Base-by-base conservation (phyloP, 2,797 vertebrate species). In the Channallabes apus region DNA sequence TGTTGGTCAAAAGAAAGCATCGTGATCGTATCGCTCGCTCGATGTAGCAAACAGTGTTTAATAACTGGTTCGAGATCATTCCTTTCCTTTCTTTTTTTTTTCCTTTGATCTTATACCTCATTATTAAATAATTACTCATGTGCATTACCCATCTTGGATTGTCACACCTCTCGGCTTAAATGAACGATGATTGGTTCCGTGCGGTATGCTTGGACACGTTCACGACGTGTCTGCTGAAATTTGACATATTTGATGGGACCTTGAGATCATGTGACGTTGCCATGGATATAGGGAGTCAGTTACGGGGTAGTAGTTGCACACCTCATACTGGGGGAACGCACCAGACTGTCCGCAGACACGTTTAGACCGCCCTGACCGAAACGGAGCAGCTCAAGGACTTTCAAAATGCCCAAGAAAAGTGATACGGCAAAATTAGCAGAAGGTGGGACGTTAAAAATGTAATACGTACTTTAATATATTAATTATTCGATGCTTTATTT, bases 381-480 rank as follows among this genome's bases (percentile, higher is more conserved):
- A 82, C 56, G 38, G 80, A 82, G 71, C n/a, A 76, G 77, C 67
- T 83, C 38, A 71, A 75, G 27, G 51, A 27, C 77, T 32, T 73
- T 75, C 59, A 87, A 88, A 91, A 99, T 99, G 97, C 96, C 95
- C 46, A 95, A 95, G 91, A 97, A 96, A 93, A 93, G 83, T 67
- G 91, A 94, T 9, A 51, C 91, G 82, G 91, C 92, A 83, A 91
- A 91, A 71, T 82, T 94, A 88, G 95, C 97, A 18, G 94, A 97
- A 85, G 97, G 98, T 99, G 91, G 94, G 97, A 56, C 17, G 35
- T 67, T 73, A 18, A 14, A 61, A 38, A 71, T 82, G 20, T 51
- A 17, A 29, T 17, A 24, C 18, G 67, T 35, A 32, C 29, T 72
- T 61, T 27, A 3, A 5, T 29, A 14, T 32, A 3, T 41, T 29